Evolutionary conservation across 2,888 invertebrate genomes (phyloP), one percentile per base, ranked within the genome.

Genomic region (Oxytorus armatus): DNA sequence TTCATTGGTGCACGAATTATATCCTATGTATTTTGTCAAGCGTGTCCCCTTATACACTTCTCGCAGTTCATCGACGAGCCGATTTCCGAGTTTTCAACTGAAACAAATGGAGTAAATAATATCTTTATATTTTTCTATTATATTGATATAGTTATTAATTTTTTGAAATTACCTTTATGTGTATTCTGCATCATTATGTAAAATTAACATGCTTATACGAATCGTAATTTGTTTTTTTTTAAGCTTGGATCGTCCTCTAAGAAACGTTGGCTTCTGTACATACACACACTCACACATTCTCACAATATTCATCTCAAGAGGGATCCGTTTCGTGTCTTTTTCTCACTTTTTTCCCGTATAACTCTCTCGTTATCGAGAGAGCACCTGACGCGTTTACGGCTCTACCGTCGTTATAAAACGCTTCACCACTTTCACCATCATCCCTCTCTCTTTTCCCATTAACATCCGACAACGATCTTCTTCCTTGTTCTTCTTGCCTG

Each of bases 351-450:
- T 57, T 59, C 42, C 23, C 23, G 29, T 59, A 44, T 39, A 66
- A 44, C 61, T 68, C 61, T 7, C 44, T 69, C 73, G 66, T 78
- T 73, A 78, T 70, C 65, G 57, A 57, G 65, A 63, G 29, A 55
- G 68, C 61, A 74, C 63, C 73, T 47, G 73, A 74, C 53, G 61
- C 61, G 53, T 74, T 78, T 78, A 78, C 73, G 73, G 68, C 44
- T 68, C 42, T 66, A 21, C 36, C 47, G 36, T 16, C 39, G 78
- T 78, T 68, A 78, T 74, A 78, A 78, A 78, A 73, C 73, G 73
- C 49, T 78, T 69, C 78, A 55, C 59, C 63, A 78, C 73, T 74
- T 74, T 63, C 63, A 51, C 25, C 78, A 3, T 59, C 68, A 68
- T 78, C 16, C 49, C 25, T 78, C 47, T 53, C 36, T 57, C 68